phyloP scores from a whole-genome alignment of 2,113 vertebrate genomes.

The Nycticryphes semicollaris region DNA sequence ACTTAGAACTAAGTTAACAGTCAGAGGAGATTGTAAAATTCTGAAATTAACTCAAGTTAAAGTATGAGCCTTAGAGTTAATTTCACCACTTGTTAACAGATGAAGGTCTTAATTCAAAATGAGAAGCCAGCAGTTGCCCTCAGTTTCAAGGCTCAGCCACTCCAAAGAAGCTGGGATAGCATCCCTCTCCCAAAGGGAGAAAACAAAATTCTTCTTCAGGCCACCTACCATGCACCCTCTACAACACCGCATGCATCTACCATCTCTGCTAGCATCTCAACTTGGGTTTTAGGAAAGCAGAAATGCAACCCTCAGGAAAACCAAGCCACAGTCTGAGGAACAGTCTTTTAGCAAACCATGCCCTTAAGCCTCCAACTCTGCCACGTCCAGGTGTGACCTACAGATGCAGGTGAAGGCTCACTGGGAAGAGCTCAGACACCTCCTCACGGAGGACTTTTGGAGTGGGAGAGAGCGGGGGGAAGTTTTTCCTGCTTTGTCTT shows the following conservation, averaged over 20 bases:
- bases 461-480: accelerated
- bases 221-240: neutral
- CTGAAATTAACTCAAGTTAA: neutral
- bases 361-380: neutral
- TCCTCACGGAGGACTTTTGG: neutral
- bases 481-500: neutral
- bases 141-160: neutral
- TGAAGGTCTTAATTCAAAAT: neutral
- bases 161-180: neutral
- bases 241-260: neutral
- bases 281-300: neutral
- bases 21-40: accelerated
- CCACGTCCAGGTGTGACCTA: neutral
- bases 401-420: neutral
- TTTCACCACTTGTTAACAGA: neutral
- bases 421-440: neutral
- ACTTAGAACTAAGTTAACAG: neutral
- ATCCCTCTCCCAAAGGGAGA: neutral
- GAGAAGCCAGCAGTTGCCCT: neutral
- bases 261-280: neutral
- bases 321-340: accelerated
- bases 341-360: neutral
- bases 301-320: neutral
- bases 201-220: neutral
- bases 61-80: neutral